Base-by-base conservation (phyloP, 2,888 invertebrate species). In the Petrolisthes manimaculis region DNA sequence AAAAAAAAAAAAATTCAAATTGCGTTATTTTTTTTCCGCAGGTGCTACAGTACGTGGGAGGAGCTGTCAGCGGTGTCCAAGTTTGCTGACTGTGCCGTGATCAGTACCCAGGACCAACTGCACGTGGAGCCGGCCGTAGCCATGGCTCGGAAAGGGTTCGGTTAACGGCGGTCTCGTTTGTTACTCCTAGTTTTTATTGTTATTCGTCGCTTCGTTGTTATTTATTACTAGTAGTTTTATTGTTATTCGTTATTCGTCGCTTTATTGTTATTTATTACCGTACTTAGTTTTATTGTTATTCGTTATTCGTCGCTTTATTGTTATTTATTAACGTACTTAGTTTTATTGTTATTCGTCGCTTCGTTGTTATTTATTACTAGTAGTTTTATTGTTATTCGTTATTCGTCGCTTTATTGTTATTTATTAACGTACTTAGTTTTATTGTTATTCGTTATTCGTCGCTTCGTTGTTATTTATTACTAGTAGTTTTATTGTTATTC, bases 81-180 rank as follows among this genome's bases (percentile, higher is more conserved):
- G 89, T 92, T 93, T 91, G 93, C 93, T 54, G 93, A 93, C 90
- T 92, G 92, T 92, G 93, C 92, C 4, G 92, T 93, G 37, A 92
- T 93, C 85, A 91, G 92, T 74, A 93, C 93, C 18, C 92, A 92
- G 69, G 93, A 93, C 90, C 91, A 91, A 84, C 90, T 93, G 93
- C 92, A 91, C 86, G 51, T 86, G 8, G 78, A 86, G 21, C 93
- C 93, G 55, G 92, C 93, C 0, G 88, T 93, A 56, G 93, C 93
- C 3, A 92, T 93, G 91, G 93, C 93, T 5, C 92, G 92, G 89
- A 92, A 92, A 89, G 93, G 93, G 88, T 88, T 88, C 53, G 67
- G 84, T 24, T 14, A 21, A 54, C 54, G 54, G n/a, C n/a, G 14
- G 37, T 79, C 6, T 79, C 6, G 18, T 9, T 79, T 24, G 1